Evolutionary conservation across 2,113 vertebrate genomes (phyloP).

Genomic region (Mola mola): DNA sequence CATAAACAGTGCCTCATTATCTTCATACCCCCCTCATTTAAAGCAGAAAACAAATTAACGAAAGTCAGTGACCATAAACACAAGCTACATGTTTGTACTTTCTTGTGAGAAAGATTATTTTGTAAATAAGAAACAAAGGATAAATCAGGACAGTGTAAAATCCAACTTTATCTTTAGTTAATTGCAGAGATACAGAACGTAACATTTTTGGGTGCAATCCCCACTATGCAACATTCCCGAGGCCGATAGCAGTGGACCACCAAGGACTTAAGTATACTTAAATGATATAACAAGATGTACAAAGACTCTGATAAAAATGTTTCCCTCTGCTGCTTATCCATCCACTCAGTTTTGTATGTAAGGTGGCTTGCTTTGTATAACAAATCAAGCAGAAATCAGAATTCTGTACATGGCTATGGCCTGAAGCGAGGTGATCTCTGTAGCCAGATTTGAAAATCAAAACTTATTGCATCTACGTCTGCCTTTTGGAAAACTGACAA

Average conservation of each 20-base stretch:
- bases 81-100: slow-evolving; percentile 67
- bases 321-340: slow-evolving; percentile 61
- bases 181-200: slow-evolving; percentile 75
- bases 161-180: slow-evolving; percentile 80
- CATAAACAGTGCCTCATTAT: slow-evolving; percentile 68
- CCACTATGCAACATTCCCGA: slow-evolving; percentile 75
- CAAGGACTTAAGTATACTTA: slow-evolving; percentile 76
- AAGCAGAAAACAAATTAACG: slow-evolving; percentile 70
- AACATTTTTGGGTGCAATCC: slow-evolving; percentile 63
- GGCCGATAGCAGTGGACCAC: slow-evolving; percentile 82
- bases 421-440: background rate
- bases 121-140: slow-evolving; percentile 77
- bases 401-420: background rate
- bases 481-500: background rate
- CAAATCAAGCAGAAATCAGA: slow-evolving; percentile 5
- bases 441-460: background rate
- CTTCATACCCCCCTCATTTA: slow-evolving; percentile 41
- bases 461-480: background rate
- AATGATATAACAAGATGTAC: slow-evolving; percentile 73
- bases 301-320: slow-evolving; percentile 75
- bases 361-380: background rate
- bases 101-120: slow-evolving; percentile 78
- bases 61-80: slow-evolving; percentile 80
- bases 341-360: slow-evolving; percentile 39
- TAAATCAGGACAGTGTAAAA: slow-evolving; percentile 74